Conservation (phyloP, 2,113 vertebrate species). For the Callospermophilus lateralis region DNA sequence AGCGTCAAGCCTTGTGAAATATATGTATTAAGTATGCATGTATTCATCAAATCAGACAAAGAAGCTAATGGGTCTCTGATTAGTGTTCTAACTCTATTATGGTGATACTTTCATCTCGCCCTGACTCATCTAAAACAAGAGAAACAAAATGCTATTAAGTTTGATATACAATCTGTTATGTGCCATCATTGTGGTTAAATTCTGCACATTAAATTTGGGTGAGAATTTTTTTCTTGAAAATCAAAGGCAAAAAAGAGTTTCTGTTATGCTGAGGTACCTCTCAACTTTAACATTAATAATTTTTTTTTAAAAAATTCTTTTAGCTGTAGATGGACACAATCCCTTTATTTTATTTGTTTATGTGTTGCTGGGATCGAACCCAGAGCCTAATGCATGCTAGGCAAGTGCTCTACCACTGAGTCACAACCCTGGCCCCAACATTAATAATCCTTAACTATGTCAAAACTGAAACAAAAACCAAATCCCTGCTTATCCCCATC, state of each 20-base stretch:
- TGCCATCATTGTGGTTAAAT: neutral
- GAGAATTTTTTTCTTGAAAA: conserved; percentile 47
- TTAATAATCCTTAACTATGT: neutral
- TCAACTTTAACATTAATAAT: conserved; percentile 49
- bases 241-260: conserved; percentile 29
- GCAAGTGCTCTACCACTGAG: too few relatives aligned
- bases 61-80: conserved; percentile 72
- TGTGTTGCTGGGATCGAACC: too few relatives aligned
- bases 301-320: neutral
- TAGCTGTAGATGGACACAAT: too few relatives aligned
- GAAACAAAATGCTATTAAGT: neutral
- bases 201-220: neutral
- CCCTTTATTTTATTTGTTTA: too few relatives aligned
- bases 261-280: neutral
- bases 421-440: too few relatives aligned
- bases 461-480: conserved; percentile 50
- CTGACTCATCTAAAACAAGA: conserved; percentile 44
- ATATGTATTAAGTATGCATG: conserved; percentile 75
- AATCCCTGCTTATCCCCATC: neutral
- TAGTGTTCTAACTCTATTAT: conserved; percentile 68
- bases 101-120: conserved; percentile 40
- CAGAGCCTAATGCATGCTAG: too few relatives aligned
- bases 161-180: neutral
- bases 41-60: conserved; percentile 80
- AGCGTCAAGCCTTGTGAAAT: conserved; percentile 39